Base-by-base conservation (phyloP, 1,140 invertebrate species). In the Harpegnathos saltator region DNA sequence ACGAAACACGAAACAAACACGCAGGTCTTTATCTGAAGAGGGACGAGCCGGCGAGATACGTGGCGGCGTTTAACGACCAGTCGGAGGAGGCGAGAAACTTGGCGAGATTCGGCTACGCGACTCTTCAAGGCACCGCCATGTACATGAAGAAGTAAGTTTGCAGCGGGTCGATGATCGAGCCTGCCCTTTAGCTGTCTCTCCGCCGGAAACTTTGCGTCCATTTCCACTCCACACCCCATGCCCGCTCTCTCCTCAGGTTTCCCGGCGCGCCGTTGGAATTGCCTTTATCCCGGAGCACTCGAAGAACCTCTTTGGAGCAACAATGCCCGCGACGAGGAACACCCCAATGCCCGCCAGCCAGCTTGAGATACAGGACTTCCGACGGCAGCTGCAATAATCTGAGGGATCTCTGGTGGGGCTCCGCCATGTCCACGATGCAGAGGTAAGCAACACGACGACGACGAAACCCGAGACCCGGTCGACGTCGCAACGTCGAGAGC, bases 331-430 rank as follows among this genome's bases (percentile, higher is more conserved):
- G 96, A 65, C 94, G 94, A 78, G 95, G 95, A 3, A 92, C 94
- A 1, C 96, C 96, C 0, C 94, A 95, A 89, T 97, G 96, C 90
- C 95, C 95, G 52, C 91, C 95, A 11, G 95, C 96, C 15, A 91
- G 92, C 78, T 85, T 91, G 74, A 95, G 96, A 77, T 98, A 97
- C 92, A 95, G 98, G 84, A 97, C 97, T 12, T 95, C 96, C 19
- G 97, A 98, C 93, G 98, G 98, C 11, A 97, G 97, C 11, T 98
- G 98, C 92, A 98, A 98, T 93, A 98, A 98, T 94, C 89, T 96
- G 3, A 93, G 95, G 11, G 92, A 97, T 72, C 96, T 96, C 1
- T 95, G 96, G 90, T 97, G 97, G 97, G 98, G 98, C 0, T 96
- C 97, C 17, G 96, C 98, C 4, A 96, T 98, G 94, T 97, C 97